A percentile compares a stretch with the other conserved stretches of the same genome.
These are phyloP conservation scores for Cryptotis parvus DNA, from an alignment of 2,113 vertebrate species.

Conservation along the genomic window DNA sequence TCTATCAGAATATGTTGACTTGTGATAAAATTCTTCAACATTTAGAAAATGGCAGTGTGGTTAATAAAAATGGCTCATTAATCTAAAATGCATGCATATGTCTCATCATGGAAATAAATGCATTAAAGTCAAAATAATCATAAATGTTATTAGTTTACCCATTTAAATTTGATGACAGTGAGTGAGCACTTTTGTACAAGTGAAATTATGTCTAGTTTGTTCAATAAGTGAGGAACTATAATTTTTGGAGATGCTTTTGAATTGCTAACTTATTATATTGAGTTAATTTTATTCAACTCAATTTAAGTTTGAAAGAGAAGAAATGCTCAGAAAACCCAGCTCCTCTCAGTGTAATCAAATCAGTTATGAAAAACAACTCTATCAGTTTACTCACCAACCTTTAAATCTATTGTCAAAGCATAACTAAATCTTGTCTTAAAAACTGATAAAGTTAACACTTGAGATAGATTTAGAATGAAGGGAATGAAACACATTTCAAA, in stretches of 20 bases:
- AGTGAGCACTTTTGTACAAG: slow-evolving; percentile 16
- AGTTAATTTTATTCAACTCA: slow-evolving; percentile 15
- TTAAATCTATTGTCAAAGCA: neutral
- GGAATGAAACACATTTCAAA: neutral
- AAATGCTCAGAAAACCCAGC: neutral
- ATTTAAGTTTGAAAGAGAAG: neutral
- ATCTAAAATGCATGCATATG: neutral
- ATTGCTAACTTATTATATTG: slow-evolving; percentile 2
- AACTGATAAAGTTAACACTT: neutral
- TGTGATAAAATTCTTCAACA: slow-evolving; percentile 64
- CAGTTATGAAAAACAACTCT: neutral
- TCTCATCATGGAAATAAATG: slow-evolving; percentile 62
- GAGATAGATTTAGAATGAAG: neutral
- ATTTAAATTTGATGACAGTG: slow-evolving; percentile 28
- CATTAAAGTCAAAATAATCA: slow-evolving; percentile 65
- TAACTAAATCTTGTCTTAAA: neutral
- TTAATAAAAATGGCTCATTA: slow-evolving; percentile 67
- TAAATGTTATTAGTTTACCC: slow-evolving; percentile 33
- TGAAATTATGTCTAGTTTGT: slow-evolving; percentile 54
- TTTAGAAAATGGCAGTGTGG: slow-evolving; percentile 62
- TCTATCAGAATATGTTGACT: slow-evolving; percentile 15
- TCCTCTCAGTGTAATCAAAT: slow-evolving; percentile 43
- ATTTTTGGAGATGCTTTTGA: slow-evolving; percentile 43
- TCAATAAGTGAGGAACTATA: slow-evolving; percentile 25
- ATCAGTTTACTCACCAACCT: neutral